These are phyloP conservation scores for Tiliacea aurago DNA, from an alignment of 2,888 invertebrate genomes.

Conservation along the genomic window DNA sequence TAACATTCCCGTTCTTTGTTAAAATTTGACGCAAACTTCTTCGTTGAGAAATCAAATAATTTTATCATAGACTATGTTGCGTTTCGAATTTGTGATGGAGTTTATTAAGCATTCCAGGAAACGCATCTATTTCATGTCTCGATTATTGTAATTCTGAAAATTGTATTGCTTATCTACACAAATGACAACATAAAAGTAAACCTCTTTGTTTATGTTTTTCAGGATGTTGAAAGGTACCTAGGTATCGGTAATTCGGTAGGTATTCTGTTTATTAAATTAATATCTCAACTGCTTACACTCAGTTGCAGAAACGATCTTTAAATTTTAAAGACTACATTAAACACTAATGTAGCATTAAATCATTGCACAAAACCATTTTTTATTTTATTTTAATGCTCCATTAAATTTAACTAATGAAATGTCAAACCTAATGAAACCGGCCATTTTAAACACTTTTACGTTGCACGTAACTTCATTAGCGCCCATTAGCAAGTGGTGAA, in stretches of 20 bases:
- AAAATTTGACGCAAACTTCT: not conserved
- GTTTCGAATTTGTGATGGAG: not conserved
- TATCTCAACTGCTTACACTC: constrained; percentile 1
- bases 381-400: too few species aligned
- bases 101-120: not conserved
- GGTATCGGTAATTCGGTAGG: not conserved
- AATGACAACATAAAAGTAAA: constrained; percentile 25
- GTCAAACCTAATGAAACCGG: too few species aligned
- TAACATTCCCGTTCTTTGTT: not conserved
- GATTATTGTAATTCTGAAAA: too few species aligned
- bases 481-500: too few species aligned
- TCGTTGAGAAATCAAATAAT: not conserved
- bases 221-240: not conserved
- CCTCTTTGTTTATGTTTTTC: constrained; percentile 20
- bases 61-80: constrained; percentile 22
- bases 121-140: not conserved
- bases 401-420: too few species aligned
- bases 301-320: too few species aligned
- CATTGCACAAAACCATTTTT: too few species aligned
- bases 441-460: too few species aligned
- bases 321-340: too few species aligned
- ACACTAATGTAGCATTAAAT: too few species aligned
- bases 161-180: constrained; percentile 6
- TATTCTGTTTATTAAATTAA: constrained; percentile 23
- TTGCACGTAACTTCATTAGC: too few species aligned